A percentile compares a stretch with the other conserved stretches of the same genome.
Conservation (phyloP, 1,140 invertebrate species). For the Atta cephalotes region DNA sequence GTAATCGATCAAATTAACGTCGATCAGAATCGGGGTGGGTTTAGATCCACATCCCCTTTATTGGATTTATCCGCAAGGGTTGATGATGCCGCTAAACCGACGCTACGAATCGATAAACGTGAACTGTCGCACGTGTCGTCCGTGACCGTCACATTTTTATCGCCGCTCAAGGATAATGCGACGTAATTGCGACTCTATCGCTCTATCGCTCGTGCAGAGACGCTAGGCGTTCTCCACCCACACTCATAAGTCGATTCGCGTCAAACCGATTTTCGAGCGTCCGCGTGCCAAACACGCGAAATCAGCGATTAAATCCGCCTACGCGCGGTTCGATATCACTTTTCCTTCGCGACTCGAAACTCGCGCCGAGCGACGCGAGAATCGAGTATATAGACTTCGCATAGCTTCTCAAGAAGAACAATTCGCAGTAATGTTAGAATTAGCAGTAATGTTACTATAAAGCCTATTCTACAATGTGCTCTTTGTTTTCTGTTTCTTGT, state of each 20-base stretch:
- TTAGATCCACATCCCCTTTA: conserved; percentile 17
- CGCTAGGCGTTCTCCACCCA: neutral
- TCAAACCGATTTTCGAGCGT: conserved; percentile 18
- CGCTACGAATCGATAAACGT: conserved; percentile 47
- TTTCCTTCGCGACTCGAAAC: neutral
- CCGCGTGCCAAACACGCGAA: conserved; percentile 12
- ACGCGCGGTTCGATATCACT: neutral
- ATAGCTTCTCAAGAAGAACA: too few species aligned
- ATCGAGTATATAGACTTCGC: too few species aligned
- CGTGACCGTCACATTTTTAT: conserved; percentile 42
- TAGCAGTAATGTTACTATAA: too few species aligned
- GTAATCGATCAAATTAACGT: conserved; percentile 28
- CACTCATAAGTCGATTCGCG: neutral
- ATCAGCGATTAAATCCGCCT: conserved; percentile 43
- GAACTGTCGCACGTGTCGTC: conserved; percentile 54
- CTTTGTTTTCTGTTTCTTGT: too few species aligned
- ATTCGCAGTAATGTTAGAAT: too few species aligned
- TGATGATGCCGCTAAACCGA: neutral
- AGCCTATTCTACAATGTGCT: too few species aligned
- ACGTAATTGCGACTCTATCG: conserved; percentile 24
- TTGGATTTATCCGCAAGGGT: conserved; percentile 22
- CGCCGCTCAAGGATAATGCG: conserved; percentile 47
- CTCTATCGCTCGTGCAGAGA: neutral
- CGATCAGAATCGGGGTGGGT: neutral
- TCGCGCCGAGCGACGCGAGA: neutral